Percentiles rank a stretch among this genome's conserved stretches.
These are phyloP conservation scores for Vesta saturnalis DNA, from an alignment of 2,888 invertebrate genomes.

Conservation along the genomic window DNA sequence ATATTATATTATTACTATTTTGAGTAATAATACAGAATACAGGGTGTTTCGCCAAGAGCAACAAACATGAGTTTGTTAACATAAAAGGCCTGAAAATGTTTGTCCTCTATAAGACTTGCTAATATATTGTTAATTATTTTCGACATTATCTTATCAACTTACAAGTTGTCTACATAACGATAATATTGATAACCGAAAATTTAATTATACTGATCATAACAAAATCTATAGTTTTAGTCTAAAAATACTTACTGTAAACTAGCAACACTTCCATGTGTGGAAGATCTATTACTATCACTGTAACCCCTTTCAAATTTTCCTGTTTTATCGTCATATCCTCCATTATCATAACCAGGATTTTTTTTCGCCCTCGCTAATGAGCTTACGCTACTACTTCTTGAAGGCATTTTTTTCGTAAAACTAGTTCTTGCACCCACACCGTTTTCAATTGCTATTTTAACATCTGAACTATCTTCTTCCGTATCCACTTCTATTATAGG, in stretches of 20 bases:
- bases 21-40: no score
- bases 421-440: slow-evolving; percentile 5
- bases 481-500: slow-evolving; percentile 36
- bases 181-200: no score
- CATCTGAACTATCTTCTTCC: slow-evolving; percentile 4
- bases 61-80: no score
- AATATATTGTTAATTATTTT: no score
- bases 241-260: slow-evolving; percentile 51
- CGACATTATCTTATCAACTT: no score
- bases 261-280: slow-evolving; percentile 47
- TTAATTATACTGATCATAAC: background rate
- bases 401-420: slow-evolving; percentile 20
- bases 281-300: slow-evolving; percentile 29
- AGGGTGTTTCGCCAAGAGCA: no score
- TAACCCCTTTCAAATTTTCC: slow-evolving; percentile 18
- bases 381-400: background rate
- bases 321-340: slow-evolving; percentile 9
- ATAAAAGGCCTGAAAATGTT: no score
- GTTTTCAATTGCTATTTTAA: background rate
- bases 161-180: no score
- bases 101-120: no score
- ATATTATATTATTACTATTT: no score
- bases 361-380: background rate
- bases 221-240: no score
- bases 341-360: slow-evolving; percentile 23